These are phyloP conservation scores for Microplitis mediator DNA, from an alignment of 1,140 invertebrate species.

Conservation along the genomic window DNA sequence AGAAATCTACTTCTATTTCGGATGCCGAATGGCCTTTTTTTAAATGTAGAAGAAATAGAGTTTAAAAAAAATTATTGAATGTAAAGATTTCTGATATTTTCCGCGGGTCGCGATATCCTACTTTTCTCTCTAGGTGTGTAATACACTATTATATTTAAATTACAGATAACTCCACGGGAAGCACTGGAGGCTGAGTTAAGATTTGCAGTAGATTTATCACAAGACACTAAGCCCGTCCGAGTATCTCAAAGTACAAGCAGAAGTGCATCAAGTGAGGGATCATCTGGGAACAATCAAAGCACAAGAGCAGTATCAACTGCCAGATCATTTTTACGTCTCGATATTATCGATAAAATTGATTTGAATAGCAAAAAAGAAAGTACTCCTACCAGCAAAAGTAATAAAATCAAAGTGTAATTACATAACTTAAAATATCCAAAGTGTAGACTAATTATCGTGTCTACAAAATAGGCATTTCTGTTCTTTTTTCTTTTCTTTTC, in stretches of 20 bases:
- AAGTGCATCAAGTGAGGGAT: not conserved
- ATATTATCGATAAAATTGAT: conserved; percentile 52
- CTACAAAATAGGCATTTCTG: not conserved
- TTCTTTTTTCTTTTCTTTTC: not conserved
- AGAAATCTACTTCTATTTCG: too few relatives aligned
- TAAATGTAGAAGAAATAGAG: not conserved
- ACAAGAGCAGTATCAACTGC: conserved; percentile 41
- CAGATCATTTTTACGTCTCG: conserved; percentile 49
- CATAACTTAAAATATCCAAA: too few relatives aligned
- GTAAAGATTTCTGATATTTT: not conserved
- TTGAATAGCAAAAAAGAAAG: conserved; percentile 40
- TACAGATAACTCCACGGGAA: conserved; percentile 67
- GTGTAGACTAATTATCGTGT: conserved; percentile 27
- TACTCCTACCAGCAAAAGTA: conserved; percentile 38
- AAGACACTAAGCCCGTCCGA: conserved; percentile 67
- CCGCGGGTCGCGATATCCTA: not conserved
- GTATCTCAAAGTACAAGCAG: conserved; percentile 44
- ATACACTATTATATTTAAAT: not conserved
- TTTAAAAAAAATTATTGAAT: not conserved
- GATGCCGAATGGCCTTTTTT: too few relatives aligned
- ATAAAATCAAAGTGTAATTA: conserved; percentile 28
- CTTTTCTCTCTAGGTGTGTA: not conserved
- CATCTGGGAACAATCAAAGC: conserved; percentile 29
- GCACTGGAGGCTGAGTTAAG: conserved; percentile 68
- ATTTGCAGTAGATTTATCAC: conserved; percentile 70